Base-by-base conservation (phyloP, 2,888 invertebrate genomes). In the Saturnia pavonia region DNA sequence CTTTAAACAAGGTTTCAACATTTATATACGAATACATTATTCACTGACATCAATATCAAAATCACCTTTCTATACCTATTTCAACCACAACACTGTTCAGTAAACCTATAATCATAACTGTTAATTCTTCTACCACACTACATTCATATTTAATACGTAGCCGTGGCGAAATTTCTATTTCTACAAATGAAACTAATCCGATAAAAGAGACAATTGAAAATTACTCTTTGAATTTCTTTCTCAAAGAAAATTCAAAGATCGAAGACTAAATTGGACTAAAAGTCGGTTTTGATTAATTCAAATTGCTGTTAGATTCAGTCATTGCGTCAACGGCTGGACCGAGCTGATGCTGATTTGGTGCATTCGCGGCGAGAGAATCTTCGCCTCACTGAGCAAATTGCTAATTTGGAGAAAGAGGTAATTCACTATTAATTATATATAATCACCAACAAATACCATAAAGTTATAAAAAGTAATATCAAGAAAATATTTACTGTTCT, bases 381-480 rank as follows among this genome's bases (percentile, higher is more conserved):
- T 51, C 95, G 97, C 67, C 94, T 97, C 14, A 95, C 95, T 19
- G 97, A 97, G 83, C 97, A 97, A 82, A 96, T 97, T 51, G 95
- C 97, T 6, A 96, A 95, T 71, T 88, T 97, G 77, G 97, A 98
- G 83, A 97, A 97, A 89, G 97, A 97, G 95, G 97, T 97, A 85
- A 71, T 19, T 60, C n/a, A n/a, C 7, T 19, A 4, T 51, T 51
- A 51, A 51, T 45, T 16, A 12, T 45, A 4, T 45, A 43, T 9
- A 45, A 16, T 45, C 45, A n/a, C n/a, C n/a, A n/a, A n/a, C n/a
- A 43, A 43, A 19, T 19, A 51, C 19, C 34, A 6, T 4, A 2
- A 6, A 34, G 34, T 34, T 34, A n/a, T n/a, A n/a, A n/a, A n/a
- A n/a, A n/a, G n/a, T n/a, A n/a, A n/a, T 51, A 19, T 19, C 48